These are phyloP conservation scores for Cydia fagiglandana DNA, from an alignment of 1,140 invertebrate genomes.

Conservation along the genomic window DNA sequence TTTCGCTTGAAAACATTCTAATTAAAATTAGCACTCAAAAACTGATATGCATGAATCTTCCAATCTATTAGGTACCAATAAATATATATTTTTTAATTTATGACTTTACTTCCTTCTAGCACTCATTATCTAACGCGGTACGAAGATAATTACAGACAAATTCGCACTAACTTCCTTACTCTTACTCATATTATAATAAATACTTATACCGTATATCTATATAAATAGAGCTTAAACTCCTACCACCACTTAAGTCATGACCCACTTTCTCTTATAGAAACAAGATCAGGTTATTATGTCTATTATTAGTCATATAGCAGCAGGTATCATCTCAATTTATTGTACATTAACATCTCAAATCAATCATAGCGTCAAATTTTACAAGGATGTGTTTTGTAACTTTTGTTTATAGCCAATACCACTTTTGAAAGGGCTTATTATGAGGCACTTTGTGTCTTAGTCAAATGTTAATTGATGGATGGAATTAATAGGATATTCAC, in stretches of 20 bases:
- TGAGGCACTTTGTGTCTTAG: too few relatives aligned
- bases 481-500: too few relatives aligned
- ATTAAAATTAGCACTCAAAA: too few relatives aligned
- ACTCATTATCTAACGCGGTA: background rate
- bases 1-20: too few relatives aligned
- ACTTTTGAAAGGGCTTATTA: background rate
- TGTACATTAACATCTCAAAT: constrained; percentile 1
- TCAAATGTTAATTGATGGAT: too few relatives aligned
- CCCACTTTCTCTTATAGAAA: constrained; percentile 8
- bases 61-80: too few relatives aligned
- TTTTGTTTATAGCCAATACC: background rate
- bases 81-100: background rate
- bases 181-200: background rate
- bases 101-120: background rate
- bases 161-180: background rate
- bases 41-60: too few relatives aligned
- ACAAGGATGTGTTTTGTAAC: background rate
- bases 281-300: constrained; percentile 9
- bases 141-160: background rate
- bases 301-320: constrained; percentile 11
- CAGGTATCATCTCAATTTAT: constrained; percentile 9
- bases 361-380: background rate
- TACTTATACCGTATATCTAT: background rate
- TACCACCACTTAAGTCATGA: background rate
- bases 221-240: background rate